Conservation (phyloP, 2,797 vertebrate species). For the Pangasius larnaudii region DNA sequence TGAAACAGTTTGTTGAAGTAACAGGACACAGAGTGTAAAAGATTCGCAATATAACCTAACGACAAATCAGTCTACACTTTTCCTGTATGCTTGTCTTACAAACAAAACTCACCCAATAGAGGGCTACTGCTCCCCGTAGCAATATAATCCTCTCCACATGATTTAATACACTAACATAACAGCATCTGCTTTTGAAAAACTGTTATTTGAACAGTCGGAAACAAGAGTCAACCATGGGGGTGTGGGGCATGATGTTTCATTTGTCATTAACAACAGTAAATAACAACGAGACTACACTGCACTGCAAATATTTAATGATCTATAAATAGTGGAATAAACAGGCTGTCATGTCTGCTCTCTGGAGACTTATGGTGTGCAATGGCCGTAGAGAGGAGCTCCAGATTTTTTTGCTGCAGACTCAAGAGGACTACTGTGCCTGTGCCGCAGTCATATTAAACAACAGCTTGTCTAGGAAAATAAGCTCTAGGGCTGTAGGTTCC, state of each 20-base stretch:
- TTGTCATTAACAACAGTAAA: conserved; percentile 56
- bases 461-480: conserved; percentile 73
- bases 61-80: conserved; percentile 37
- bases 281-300: conserved; percentile 54
- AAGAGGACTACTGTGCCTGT: conserved; percentile 65
- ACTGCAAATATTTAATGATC: conserved; percentile 63
- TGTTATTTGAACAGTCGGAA: conserved; percentile 59
- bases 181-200: conserved; percentile 56
- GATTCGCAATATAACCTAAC: neutral
- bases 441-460: conserved; percentile 73
- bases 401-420: conserved; percentile 58
- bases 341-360: conserved; percentile 51
- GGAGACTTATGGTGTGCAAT: conserved; percentile 56
- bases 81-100: conserved; percentile 42
- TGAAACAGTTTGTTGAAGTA: neutral
- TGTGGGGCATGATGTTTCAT: conserved; percentile 45
- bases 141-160: conserved; percentile 55
- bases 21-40: conserved; percentile 2
- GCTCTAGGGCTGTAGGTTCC: conserved; percentile 68
- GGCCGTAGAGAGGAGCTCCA: conserved; percentile 54
- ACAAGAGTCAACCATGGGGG: conserved; percentile 57
- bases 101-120: conserved; percentile 42
- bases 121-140: conserved; percentile 45
- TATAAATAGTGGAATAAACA: conserved; percentile 64
- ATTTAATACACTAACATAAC: conserved; percentile 60